Evolutionary conservation across 2,888 invertebrate species (phyloP).

Genomic region (Ormyrus rosae): DNA sequence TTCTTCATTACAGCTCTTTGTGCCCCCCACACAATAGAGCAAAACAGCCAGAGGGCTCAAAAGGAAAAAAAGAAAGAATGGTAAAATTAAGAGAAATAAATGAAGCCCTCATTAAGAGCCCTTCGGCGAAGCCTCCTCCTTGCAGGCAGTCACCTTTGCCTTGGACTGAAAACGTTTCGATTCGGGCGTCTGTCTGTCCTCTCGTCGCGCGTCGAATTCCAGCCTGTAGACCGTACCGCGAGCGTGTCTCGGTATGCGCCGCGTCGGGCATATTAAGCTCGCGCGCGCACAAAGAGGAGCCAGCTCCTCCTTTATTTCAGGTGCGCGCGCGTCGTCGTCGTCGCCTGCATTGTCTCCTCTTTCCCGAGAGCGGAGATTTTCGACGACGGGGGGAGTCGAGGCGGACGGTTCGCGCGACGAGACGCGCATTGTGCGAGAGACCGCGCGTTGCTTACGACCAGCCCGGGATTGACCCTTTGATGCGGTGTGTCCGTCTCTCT

Average conservation of each 20-base stretch:
- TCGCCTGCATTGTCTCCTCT: slow-evolving; percentile 6
- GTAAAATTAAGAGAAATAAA: too few relatives aligned
- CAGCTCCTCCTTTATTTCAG: not conserved
- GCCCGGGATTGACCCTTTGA: not conserved
- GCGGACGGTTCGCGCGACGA: too few relatives aligned
- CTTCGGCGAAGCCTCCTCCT: too few relatives aligned
- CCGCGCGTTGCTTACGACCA: not conserved
- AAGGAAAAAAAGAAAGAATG: too few relatives aligned
- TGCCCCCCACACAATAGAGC: too few relatives aligned
- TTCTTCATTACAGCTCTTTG: too few relatives aligned
- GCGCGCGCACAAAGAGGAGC: not conserved
- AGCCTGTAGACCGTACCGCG: not conserved
- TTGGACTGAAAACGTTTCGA: too few relatives aligned
- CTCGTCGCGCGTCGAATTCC: not conserved
- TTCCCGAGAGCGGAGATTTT: not conserved
- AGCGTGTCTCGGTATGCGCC: not conserved
- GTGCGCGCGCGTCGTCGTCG: not conserved
- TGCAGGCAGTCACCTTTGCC: too few relatives aligned
- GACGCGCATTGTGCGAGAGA: not conserved
- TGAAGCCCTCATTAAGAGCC: too few relatives aligned
- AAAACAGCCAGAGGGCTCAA: too few relatives aligned
- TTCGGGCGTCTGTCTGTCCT: too few relatives aligned
- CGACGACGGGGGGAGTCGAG: too few relatives aligned
- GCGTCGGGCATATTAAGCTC: slow-evolving; percentile 30
- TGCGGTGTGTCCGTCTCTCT: not conserved